Evolutionary conservation across 2,888 invertebrate species (phyloP), one percentile per base, ranked within the genome.

Genomic region (Ametastegia equiseti): DNA sequence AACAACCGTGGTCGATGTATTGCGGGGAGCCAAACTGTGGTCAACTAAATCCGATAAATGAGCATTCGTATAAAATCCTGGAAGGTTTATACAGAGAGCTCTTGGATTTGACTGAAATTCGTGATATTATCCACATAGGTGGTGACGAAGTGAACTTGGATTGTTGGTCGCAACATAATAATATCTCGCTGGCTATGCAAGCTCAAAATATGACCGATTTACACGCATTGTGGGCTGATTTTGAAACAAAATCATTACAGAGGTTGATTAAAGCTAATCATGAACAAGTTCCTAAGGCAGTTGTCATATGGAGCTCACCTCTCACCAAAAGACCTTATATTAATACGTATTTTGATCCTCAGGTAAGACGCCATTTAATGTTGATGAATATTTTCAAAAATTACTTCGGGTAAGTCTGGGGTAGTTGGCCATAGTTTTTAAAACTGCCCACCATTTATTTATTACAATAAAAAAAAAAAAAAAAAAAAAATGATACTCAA

Each of bases 11-110:
- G 97, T 95, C 94, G 86, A 93, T 95, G 50, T 97, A 95, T 91
- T 96, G 96, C 89, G 97, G 97, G 15, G 97, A 97, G 90, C 97
- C 97, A 4, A 97, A 97, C 0, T 97, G 97, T 89, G 97, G 97
- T 0, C 97, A 97, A 89, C 92, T 97, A 47, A 97, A 97, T 92
- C 96, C 97, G 1, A 94, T 95, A 84, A 97, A 97, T 90, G 95
- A 96, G 63, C 94, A 96, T 89, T 95, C 96, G 1, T 97, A 96
- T 91, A 93, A 94, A 78, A 93, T 97, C 63, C 92, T 97, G 33
- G 95, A 96, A 88, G 94, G 94, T 63, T 92, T 97, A 6, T 97
- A 97, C 92, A 93, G 93, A 71, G 97, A 97, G 88, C 93, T 97
- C 60, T 92, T 97, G 73, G 94, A 95, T 81, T 92, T 96, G 54